Conservation (phyloP, 2,888 invertebrate species). For the Drosophila pseudotakahashii region DNA sequence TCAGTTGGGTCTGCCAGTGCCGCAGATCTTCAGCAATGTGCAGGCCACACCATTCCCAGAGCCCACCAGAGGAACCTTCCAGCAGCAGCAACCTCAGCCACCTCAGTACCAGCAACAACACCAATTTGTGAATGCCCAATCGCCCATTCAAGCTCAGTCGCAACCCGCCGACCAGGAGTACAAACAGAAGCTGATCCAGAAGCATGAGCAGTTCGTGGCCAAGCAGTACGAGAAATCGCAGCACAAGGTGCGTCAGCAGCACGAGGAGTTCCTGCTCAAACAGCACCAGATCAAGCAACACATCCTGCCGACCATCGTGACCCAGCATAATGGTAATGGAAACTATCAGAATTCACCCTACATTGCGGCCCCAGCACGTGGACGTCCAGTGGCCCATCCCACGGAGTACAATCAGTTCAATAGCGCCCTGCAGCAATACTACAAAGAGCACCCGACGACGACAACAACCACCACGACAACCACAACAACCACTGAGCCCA, state of each 20-base stretch:
- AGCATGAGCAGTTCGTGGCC: slow-evolving; percentile 91
- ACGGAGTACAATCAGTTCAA: slow-evolving; percentile 88
- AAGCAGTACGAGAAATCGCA: slow-evolving; percentile 92
- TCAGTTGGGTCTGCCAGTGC: slow-evolving; percentile 76
- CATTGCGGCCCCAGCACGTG: slow-evolving; percentile 81
- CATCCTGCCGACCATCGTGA: slow-evolving; percentile 81
- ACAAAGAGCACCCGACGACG: slow-evolving; percentile 89
- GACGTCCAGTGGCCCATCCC: slow-evolving; percentile 85
- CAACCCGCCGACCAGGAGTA: slow-evolving; percentile 87
- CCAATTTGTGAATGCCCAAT: slow-evolving; percentile 58
- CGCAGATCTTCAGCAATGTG: slow-evolving; percentile 69
- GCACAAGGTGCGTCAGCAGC: slow-evolving; percentile 90
- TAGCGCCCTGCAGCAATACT: slow-evolving; percentile 88
- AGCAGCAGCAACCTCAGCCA: slow-evolving; percentile 67
- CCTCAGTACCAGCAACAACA: slow-evolving; percentile 63
- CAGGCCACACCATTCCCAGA: slow-evolving; percentile 70
- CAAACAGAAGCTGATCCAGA: slow-evolving; percentile 89
- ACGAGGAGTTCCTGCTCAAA: slow-evolving; percentile 88
- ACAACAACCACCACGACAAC: slow-evolving; percentile 89
- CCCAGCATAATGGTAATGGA: slow-evolving; percentile 82
- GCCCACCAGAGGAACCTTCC: slow-evolving; percentile 61
- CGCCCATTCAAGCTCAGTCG: slow-evolving; percentile 60
- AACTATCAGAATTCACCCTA: slow-evolving; percentile 62
- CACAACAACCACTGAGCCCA: slow-evolving; percentile 86
- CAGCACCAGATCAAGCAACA: slow-evolving; percentile 88